Evolutionary conservation across 2,797 vertebrate species (phyloP).

Genomic region (Onychomys leucogaster): DNA sequence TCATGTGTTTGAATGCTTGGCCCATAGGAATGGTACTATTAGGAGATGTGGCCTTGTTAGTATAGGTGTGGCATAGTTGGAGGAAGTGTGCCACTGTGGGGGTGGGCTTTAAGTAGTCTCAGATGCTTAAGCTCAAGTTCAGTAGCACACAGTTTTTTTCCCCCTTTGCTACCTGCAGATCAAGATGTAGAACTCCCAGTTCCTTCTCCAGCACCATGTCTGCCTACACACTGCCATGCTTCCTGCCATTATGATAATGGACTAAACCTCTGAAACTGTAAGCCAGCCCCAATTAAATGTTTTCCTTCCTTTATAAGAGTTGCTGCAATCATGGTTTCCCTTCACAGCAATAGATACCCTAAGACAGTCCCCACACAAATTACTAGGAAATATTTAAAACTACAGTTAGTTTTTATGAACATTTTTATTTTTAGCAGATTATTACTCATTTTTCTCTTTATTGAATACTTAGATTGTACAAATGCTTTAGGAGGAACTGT

Average conservation of each 20-base stretch:
- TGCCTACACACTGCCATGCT: neutral
- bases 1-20: neutral
- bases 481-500: constrained; percentile 9
- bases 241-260: neutral
- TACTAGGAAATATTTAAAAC: neutral
- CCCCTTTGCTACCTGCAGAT: neutral
- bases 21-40: neutral
- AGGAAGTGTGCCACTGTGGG: neutral
- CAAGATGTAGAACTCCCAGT: neutral
- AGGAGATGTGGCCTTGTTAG: neutral
- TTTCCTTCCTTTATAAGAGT: neutral
- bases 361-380: neutral
- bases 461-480: neutral
- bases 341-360: neutral
- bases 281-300: neutral
- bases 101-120: neutral
- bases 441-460: constrained; percentile 18
- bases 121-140: neutral
- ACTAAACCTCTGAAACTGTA: neutral
- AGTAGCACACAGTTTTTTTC: neutral
- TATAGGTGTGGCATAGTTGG: neutral
- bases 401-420: neutral
- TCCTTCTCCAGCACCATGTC: neutral
- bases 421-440: neutral
- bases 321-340: neutral